Conservation (phyloP, 2,888 invertebrate species). For the Gastrophysa polygoni region DNA sequence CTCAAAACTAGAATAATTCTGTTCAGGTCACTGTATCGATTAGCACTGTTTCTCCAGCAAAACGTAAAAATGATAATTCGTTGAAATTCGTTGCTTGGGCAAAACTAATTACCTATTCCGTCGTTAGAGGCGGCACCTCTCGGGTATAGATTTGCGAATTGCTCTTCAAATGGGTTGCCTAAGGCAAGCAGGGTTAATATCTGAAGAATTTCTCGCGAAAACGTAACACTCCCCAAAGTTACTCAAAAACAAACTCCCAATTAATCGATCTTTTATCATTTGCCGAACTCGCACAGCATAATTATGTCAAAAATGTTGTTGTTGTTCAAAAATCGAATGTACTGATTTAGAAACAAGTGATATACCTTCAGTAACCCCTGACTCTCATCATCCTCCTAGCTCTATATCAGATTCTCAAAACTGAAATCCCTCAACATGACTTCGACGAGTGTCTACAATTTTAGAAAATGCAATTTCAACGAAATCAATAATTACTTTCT, state of each 20-base stretch:
- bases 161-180: background rate
- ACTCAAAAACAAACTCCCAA: background rate
- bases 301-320: background rate
- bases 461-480: too few relatives aligned
- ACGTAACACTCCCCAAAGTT: too few relatives aligned
- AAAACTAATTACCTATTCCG: too few relatives aligned
- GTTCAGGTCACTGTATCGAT: too few relatives aligned
- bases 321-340: background rate
- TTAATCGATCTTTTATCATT: background rate
- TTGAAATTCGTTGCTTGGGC: too few relatives aligned
- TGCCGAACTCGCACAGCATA: background rate
- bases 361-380: background rate
- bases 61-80: too few relatives aligned
- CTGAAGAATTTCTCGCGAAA: background rate
- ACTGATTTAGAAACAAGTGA: background rate
- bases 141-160: too few relatives aligned
- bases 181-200: too few relatives aligned
- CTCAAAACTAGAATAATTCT: background rate
- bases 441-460: too few relatives aligned
- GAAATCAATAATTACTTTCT: too few relatives aligned
- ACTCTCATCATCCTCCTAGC: slow-evolving; percentile 50
- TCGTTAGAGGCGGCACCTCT: too few relatives aligned
- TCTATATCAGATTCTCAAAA: slow-evolving; percentile 48
- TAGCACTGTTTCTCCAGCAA: too few relatives aligned
- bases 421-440: background rate